Conservation (phyloP, 2,113 vertebrate species). For the Hypocryptadius cinnamomeus region DNA sequence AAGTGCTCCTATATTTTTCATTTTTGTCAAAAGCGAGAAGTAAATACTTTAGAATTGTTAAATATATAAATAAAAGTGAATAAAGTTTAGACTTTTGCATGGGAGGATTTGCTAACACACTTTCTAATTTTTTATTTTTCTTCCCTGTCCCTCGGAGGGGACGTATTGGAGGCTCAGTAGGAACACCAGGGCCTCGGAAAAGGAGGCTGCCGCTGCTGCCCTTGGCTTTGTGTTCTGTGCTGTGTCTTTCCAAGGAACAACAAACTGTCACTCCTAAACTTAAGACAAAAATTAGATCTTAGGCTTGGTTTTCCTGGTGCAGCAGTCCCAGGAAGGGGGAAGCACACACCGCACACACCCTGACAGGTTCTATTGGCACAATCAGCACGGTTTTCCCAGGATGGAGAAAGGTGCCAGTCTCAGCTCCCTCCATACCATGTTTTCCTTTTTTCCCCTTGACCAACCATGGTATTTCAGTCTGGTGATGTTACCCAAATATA, state of each 20-base stretch:
- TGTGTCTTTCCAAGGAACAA: not conserved
- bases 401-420: not conserved
- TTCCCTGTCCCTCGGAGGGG: not conserved
- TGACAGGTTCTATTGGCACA: not conserved
- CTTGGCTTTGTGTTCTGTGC: not conserved
- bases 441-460: not conserved
- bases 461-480: not conserved
- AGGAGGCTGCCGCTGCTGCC: not conserved
- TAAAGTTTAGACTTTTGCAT: slow-evolving; percentile 77
- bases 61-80: slow-evolving; percentile 82
- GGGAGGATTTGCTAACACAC: slow-evolving; percentile 64
- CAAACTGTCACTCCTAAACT: not conserved
- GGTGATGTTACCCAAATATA: not conserved
- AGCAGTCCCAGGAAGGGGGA: not conserved
- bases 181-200: not conserved
- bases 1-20: slow-evolving; percentile 76
- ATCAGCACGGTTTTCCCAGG: accelerated
- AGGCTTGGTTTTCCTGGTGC: not conserved
- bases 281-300: not conserved
- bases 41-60: slow-evolving; percentile 81
- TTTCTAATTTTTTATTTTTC: not conserved
- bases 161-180: not conserved
- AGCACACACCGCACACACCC: accelerated
- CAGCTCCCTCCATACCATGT: accelerated
- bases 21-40: slow-evolving; percentile 77